Conservation (phyloP, 1,140 invertebrate genomes). For the Drosophila kurseongensis region DNA sequence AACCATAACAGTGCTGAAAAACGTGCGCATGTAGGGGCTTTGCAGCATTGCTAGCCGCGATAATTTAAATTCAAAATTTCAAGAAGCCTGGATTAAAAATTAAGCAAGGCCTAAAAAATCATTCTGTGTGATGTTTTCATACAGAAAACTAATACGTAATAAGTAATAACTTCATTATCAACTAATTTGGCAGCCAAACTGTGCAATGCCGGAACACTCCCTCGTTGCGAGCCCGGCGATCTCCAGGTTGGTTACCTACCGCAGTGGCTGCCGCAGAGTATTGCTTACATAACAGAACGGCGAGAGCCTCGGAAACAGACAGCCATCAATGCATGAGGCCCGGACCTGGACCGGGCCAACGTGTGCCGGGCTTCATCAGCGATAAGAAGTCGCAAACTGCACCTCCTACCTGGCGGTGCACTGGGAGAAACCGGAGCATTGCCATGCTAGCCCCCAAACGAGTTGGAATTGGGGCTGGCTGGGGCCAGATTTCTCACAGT, state of each 20-base stretch:
- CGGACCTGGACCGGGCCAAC: constrained; percentile 60
- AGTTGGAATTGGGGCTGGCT: constrained; percentile 17
- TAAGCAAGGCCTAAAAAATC: not conserved
- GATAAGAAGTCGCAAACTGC: constrained; percentile 73
- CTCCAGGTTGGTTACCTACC: constrained; percentile 59
- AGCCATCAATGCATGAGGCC: constrained; percentile 64
- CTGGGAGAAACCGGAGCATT: constrained; percentile 49
- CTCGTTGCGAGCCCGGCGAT: not conserved
- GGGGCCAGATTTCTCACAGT: constrained; percentile 55
- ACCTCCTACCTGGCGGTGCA: constrained; percentile 75
- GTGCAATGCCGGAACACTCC: constrained; percentile 22
- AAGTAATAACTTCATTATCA: constrained; percentile 33
- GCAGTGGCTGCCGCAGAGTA: constrained; percentile 42
- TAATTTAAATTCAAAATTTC: constrained; percentile 5
- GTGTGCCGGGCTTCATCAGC: constrained; percentile 76
- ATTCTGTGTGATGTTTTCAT: constrained; percentile 1
- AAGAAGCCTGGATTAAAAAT: not conserved
- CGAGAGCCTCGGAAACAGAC: constrained; percentile 55
- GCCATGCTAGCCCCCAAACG: not conserved
- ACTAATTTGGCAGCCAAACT: constrained; percentile 5
- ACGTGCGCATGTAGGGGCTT: not conserved
- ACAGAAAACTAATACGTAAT: not conserved
- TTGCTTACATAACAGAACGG: constrained; percentile 69
- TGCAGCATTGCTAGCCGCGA: constrained; percentile 37
- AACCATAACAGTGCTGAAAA: not conserved